phyloP scores from a whole-genome alignment of 2,797 vertebrate species.

The Chiroxiphia lanceolata region DNA sequence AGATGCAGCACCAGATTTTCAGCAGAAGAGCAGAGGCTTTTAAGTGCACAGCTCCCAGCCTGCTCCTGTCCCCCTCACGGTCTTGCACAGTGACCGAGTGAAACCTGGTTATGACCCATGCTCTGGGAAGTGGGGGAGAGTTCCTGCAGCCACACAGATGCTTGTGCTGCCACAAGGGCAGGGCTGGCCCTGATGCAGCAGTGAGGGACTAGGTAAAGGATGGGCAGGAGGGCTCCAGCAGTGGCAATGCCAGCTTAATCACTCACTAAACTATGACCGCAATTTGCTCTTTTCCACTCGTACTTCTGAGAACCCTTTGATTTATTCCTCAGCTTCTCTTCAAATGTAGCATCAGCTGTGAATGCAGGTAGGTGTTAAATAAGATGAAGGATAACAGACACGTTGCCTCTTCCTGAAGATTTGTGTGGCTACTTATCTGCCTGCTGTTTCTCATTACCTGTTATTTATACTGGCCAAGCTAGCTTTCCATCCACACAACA shows the following conservation, averaged over 20 bases:
- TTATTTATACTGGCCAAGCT: constrained; percentile 16
- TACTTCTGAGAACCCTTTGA: neutral
- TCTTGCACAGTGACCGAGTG: neutral
- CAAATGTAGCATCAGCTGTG: neutral
- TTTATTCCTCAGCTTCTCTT: neutral
- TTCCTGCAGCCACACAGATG: neutral
- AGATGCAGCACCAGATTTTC: neutral
- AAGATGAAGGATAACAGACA: neutral
- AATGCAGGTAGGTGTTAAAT: neutral
- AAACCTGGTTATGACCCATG: neutral
- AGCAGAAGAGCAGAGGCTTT: neutral
- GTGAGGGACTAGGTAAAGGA: neutral
- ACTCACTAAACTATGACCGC: neutral
- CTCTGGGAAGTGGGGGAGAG: neutral
- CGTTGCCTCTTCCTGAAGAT: neutral
- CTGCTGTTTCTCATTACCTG: constrained; percentile 30
- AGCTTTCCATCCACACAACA: neutral
- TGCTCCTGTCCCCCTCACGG: fast-evolving
- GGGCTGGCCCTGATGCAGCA: neutral
- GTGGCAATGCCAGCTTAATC: neutral
- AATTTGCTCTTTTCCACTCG: neutral
- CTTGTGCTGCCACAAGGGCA: neutral
- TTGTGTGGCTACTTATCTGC: constrained; percentile 11
- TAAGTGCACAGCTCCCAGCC: neutral
- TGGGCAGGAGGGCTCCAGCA: neutral